Percentiles rank a stretch among this genome's conserved stretches.
Conservation (phyloP, 2,113 vertebrate genomes). For the Indicator indicator region DNA sequence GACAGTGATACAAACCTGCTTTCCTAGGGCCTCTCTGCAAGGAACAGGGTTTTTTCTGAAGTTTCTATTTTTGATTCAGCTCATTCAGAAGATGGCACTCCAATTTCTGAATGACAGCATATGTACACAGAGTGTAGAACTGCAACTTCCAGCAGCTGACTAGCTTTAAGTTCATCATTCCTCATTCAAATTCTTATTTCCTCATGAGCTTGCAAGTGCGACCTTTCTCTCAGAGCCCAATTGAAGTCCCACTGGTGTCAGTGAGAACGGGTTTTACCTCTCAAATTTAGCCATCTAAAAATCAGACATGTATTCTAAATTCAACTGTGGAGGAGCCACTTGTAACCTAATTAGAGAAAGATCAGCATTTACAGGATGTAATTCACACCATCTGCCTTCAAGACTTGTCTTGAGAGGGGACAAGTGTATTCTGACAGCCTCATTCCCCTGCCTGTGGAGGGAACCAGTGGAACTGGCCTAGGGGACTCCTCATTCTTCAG, state of each 20-base stretch:
- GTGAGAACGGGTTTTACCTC: neutral
- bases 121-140: neutral
- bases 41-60: neutral
- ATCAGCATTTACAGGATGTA: conserved; percentile 2
- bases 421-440: neutral
- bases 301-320: neutral
- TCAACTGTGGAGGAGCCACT: neutral
- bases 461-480: neutral
- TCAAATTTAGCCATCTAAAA: conserved; percentile 34
- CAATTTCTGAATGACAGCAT: neutral
- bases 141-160: neutral
- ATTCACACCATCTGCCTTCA: conserved; percentile 11
- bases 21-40: neutral
- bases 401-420: neutral
- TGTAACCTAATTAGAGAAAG: neutral
- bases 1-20: neutral
- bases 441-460: neutral
- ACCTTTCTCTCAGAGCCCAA: neutral
- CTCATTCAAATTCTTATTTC: conserved; percentile 32
- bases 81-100: neutral
- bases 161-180: neutral
- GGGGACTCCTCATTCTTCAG: neutral
- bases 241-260: neutral
- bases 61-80: conserved; percentile 13
- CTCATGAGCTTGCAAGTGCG: neutral